These are phyloP conservation scores for Heterodera carotae DNA, from an alignment of 1,140 invertebrate genomes.

Conservation along the genomic window DNA sequence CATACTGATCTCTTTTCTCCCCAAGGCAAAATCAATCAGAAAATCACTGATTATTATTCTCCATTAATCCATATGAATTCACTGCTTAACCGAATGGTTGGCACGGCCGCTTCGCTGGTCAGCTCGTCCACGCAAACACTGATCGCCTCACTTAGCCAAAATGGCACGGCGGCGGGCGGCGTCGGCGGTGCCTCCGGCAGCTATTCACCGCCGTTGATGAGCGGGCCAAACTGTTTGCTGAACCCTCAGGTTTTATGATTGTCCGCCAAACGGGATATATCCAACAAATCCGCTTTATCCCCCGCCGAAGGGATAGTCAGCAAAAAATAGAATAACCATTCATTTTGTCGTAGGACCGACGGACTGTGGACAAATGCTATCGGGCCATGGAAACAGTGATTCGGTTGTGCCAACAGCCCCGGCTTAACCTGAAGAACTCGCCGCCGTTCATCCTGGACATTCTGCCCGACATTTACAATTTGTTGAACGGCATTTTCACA, in stretches of 20 bases:
- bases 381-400: constrained; percentile 68
- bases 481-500: constrained; percentile 89
- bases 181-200: constrained; percentile 3
- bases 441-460: constrained; percentile 99
- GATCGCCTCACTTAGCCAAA: neutral
- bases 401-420: constrained; percentile 94
- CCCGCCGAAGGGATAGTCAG: too few relatives aligned
- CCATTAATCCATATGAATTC: constrained; percentile 1
- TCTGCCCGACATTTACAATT: constrained; percentile 96
- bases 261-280: too few relatives aligned
- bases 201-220: constrained; percentile 24
- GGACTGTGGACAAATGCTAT: constrained; percentile 55
- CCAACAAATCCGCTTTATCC: too few relatives aligned
- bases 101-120: constrained; percentile 23
- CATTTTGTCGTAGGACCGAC: constrained; percentile 54
- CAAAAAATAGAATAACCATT: too few relatives aligned
- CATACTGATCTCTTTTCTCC: neutral
- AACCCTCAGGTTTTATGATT: constrained; percentile 28
- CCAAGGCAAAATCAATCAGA: neutral
- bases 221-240: constrained; percentile 21
- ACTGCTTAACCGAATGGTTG: constrained; percentile 29
- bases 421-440: constrained; percentile 98
- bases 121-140: constrained; percentile 24
- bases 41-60: too few relatives aligned
- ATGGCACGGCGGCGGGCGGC: neutral